Evolutionary conservation across 2,113 vertebrate species (phyloP).

Genomic region (Macquaria australasica): DNA sequence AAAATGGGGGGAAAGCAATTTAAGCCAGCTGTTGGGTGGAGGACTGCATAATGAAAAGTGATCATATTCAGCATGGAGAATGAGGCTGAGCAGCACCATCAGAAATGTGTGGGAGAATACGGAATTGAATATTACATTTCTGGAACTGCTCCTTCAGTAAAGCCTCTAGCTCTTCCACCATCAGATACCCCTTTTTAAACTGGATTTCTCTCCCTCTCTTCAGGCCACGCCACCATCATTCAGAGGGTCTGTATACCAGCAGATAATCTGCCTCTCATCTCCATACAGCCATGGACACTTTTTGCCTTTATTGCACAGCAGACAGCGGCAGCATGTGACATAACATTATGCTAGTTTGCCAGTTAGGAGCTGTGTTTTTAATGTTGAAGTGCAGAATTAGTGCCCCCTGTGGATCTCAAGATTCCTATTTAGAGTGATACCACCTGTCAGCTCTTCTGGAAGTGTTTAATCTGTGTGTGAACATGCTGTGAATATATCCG

Average conservation of each 20-base stretch:
- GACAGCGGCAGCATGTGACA: conserved; percentile 29
- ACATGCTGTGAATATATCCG: conserved; percentile 33
- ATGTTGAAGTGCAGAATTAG: conserved; percentile 36
- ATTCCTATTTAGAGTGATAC: conserved; percentile 9
- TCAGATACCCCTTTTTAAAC: conserved; percentile 72
- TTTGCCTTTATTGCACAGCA: conserved; percentile 39
- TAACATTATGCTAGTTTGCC: conserved; percentile 21
- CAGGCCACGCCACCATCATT: conserved; percentile 57
- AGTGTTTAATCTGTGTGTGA: conserved; percentile 42
- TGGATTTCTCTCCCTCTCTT: conserved; percentile 51
- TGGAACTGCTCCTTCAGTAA: conserved; percentile 66
- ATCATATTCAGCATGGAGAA: conserved; percentile 72
- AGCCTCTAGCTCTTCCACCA: conserved; percentile 50
- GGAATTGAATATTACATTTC: conserved; percentile 70
- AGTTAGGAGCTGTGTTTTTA: conserved; percentile 27
- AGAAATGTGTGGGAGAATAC: conserved; percentile 63
- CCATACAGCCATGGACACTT: conserved; percentile 35
- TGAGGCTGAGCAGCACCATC: conserved; percentile 56
- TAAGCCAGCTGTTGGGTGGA: conserved; percentile 67
- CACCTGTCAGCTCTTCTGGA: conserved; percentile 25
- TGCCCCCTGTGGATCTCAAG: conserved; percentile 9
- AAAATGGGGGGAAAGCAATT: conserved; percentile 63
- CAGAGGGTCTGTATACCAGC: conserved; percentile 47
- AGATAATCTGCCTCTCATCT: conserved; percentile 61
- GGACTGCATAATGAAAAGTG: conserved; percentile 74